Base-by-base conservation (phyloP, 2,888 invertebrate genomes). In the Chloroclystis v-ata region DNA sequence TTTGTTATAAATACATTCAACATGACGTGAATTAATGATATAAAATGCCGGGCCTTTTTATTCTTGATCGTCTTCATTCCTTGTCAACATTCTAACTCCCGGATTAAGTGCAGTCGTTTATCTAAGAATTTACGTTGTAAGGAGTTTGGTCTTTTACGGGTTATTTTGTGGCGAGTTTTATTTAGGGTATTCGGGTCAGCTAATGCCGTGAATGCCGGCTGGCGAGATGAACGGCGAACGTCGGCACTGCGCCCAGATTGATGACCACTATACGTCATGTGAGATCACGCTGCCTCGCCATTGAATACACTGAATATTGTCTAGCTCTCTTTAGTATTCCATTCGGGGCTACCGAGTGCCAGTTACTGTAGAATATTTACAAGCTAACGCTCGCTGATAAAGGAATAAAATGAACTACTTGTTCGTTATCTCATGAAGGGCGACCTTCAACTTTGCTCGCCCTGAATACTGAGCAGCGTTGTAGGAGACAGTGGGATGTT, bases 1-100 rank as follows among this genome's bases (percentile, higher is more conserved):
- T 81, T 81, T 85, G 84, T 85, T 82, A 81, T 79, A 82, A 82
- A 79, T 77, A 82, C 75, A 82, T 84, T 82, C 75, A 81, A 77
- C 73, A 71, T 75, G 83, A 81, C 83, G 70, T 73, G 65, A 75
- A 85, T 82, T 82, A 81, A 84, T 83, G 78, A 72, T 66, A 80
- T 82, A 73, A 79, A 81, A 81, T 78, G 63, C 74, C 68, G 57
- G 54, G 63, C 66, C 76, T 81, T 59, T 82, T 81, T 80, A 76
- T 72, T 72, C 79, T 78, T 76, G 78, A 81, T 78, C 74, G 69
- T 69, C 65, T 80, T 77, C 76, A 71, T 79, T 80, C 72, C 76
- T 74, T 80, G 82, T 82, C 82, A 82, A 82, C 81, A 78, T 81
- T 82, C 75, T 78, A 82, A 82, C 81, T 80, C 78, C 82, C 74